These are phyloP conservation scores for Oreochromis mossambicus DNA, from an alignment of 2,797 vertebrate species.

Conservation along the genomic window DNA sequence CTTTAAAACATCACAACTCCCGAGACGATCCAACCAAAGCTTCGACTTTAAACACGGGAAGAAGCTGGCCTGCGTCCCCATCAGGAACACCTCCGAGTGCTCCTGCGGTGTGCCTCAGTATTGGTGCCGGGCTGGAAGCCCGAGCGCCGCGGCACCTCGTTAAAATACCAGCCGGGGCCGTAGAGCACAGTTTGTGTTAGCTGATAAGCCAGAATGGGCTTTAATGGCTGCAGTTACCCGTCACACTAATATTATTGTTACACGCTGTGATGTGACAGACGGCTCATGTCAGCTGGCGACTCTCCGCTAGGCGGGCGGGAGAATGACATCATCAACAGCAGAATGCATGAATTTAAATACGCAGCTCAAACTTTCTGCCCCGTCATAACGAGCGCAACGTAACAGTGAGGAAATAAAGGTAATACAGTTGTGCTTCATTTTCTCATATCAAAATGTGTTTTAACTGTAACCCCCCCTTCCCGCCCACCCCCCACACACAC, in stretches of 20 bases:
- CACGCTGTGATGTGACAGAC: conserved; percentile 73
- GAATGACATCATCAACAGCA: neutral
- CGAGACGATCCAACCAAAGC: neutral
- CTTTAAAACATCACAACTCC: neutral
- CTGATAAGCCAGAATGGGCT: conserved; percentile 86
- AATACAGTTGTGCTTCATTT: neutral
- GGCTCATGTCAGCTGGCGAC: conserved; percentile 67
- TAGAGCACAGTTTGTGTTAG: conserved; percentile 87
- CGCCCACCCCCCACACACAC: neutral
- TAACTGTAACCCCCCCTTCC: neutral
- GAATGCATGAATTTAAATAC: neutral
- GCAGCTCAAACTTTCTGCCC: neutral
- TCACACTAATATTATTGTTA: conserved; percentile 90
- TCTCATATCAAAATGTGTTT: neutral
- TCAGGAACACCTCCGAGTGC: conserved; percentile 2
- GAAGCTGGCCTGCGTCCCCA: neutral
- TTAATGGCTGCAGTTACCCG: conserved; percentile 77
- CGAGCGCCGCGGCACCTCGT: conserved; percentile 86
- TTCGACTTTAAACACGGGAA: neutral
- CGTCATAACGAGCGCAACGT: neutral
- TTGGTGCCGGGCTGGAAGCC: conserved; percentile 73
- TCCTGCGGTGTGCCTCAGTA: conserved; percentile 42
- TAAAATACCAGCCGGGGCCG: conserved; percentile 89
- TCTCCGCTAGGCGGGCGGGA: neutral
- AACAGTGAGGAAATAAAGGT: neutral